Base-by-base conservation (phyloP, 1,140 invertebrate species). In the Samia ricini region DNA sequence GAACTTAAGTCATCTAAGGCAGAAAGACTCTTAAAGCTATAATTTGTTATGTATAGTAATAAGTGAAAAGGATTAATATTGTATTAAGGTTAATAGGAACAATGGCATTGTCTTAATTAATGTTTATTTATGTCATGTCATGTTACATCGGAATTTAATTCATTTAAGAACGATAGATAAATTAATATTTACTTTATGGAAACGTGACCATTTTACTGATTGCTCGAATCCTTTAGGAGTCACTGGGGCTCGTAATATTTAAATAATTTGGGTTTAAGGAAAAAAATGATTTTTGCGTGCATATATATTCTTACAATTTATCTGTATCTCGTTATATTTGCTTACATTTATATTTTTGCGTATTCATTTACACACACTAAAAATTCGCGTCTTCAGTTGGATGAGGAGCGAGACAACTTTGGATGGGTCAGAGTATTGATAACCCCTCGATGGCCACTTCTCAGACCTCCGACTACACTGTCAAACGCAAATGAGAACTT, bases 381-480 rank as follows among this genome's bases (percentile, higher is more conserved):
- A 76, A 80, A 81, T 70, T 78, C 58, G 69, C 71, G 56, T 66
- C 56, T 64, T 21, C 55, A 52, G 67, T 69, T 64, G 64, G 66
- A 67, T 67, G 69, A 69, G 56, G 68, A 63, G 24, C 54, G 76
- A 79, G 77, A 68, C 81, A 74, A 68, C 76, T 76, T 74, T 79
- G 66, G 68, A 50, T 59, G 68, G 75, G 71, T 74, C 77, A 76
- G 50, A 60, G 65, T 18, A 48, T 51, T 72, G 85, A 88, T 90
- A 90, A 90, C 88, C 88, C 68, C 70, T 63, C 61, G 56, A 65
- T 66, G 69, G 61, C 73, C 66, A 57, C 69, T 71, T 36, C 55
- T 55, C 69, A 72, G 83, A 83, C 83, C 81, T 83, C 80, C 72
- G 77, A 68, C 70, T 74, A n/a, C n/a, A n/a, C 70, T 65, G 60